Evolutionary conservation across 2,888 invertebrate species (phyloP).

Genomic region (Acutogordius australiensis): DNA sequence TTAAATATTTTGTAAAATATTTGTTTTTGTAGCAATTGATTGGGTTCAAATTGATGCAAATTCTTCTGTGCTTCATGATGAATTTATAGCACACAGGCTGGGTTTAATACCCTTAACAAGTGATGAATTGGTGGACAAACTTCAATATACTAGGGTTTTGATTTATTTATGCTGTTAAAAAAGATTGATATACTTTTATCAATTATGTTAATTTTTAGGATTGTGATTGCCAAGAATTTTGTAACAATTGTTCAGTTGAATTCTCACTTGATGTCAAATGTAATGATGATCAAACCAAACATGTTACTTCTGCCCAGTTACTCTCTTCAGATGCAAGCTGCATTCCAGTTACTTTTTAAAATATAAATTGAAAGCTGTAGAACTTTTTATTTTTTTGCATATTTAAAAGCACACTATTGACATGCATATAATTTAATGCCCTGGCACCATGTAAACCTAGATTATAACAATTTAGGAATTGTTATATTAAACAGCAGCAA

Average conservation of each 20-base stretch:
- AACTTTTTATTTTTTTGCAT: no score
- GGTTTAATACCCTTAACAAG: slow-evolving; percentile 70
- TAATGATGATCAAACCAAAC: slow-evolving; percentile 61
- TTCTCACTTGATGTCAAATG: slow-evolving; percentile 87
- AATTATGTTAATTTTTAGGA: slow-evolving; percentile 32
- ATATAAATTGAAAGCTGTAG: no score
- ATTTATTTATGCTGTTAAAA: background rate
- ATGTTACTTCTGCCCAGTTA: slow-evolving; percentile 81
- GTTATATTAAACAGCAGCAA: no score
- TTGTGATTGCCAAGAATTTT: slow-evolving; percentile 85
- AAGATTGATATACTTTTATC: no score
- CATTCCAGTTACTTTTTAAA: slow-evolving; percentile 39
- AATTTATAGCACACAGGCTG: slow-evolving; percentile 83
- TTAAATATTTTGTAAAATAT: no score
- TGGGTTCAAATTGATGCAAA: slow-evolving; percentile 97
- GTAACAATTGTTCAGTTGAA: slow-evolving; percentile 83
- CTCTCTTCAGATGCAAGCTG: slow-evolving; percentile 14
- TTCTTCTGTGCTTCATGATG: slow-evolving; percentile 86
- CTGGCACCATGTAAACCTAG: no score
- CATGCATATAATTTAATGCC: no score
- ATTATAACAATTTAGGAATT: no score
- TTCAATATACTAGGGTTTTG: slow-evolving; percentile 50
- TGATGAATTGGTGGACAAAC: slow-evolving; percentile 71
- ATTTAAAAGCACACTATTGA: no score
- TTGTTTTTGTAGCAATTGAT: slow-evolving; percentile 56